Evolutionary conservation across 2,797 vertebrate species (phyloP).

Genomic region (Threskiornis aethiopicus): DNA sequence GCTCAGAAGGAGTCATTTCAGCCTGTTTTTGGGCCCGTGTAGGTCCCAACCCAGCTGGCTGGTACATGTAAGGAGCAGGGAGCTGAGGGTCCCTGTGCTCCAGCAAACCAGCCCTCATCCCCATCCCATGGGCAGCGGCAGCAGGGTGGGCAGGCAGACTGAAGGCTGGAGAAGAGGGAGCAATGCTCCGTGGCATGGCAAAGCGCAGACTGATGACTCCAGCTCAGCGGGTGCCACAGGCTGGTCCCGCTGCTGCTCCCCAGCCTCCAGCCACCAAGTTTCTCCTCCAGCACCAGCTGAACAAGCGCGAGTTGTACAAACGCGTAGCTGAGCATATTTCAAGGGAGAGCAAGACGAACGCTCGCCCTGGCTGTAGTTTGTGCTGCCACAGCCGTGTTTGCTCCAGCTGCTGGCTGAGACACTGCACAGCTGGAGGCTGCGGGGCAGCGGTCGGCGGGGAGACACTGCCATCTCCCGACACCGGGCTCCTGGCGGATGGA

Average conservation of each 20-base stretch:
- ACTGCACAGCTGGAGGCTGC: background rate
- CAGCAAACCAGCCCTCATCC: background rate
- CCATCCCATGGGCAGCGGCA: fast-evolving
- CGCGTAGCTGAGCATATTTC: fast-evolving
- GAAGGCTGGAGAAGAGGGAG: background rate
- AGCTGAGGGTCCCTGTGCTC: background rate
- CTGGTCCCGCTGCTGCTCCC: background rate
- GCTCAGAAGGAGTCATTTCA: background rate
- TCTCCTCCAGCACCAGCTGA: background rate
- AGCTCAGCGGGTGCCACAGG: background rate
- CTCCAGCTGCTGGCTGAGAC: background rate
- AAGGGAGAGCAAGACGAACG: fast-evolving
- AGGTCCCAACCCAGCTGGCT: background rate
- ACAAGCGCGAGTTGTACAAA: background rate
- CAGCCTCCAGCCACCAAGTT: background rate
- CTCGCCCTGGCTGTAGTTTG: fast-evolving
- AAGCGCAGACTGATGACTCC: background rate
- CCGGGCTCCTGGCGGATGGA: background rate
- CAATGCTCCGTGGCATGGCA: fast-evolving
- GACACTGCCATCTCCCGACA: constrained; percentile 16
- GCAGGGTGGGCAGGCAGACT: background rate
- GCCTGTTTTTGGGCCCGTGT: background rate
- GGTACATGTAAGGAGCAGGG: background rate
- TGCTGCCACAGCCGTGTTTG: fast-evolving
- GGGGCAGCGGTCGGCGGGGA: background rate